A percentile compares a stretch with the other conserved stretches of the same genome.
phyloP scores from a whole-genome alignment of 2,113 vertebrate species.

The Lampris incognitus region DNA sequence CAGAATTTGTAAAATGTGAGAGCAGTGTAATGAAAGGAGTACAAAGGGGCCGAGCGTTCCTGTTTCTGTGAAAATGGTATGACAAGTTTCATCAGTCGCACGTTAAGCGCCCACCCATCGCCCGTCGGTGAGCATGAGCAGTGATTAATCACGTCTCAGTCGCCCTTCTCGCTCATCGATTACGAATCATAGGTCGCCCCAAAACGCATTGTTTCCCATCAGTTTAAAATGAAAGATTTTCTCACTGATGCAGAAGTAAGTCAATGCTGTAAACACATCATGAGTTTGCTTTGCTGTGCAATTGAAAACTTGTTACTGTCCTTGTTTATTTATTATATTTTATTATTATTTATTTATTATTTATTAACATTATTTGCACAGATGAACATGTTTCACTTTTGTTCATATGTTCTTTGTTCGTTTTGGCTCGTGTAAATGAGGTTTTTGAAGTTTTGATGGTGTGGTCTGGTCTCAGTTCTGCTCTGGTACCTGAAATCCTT shows the following conservation, averaged over 20 bases:
- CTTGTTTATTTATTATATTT: no score
- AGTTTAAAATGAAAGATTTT: neutral
- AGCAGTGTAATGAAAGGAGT: constrained; percentile 46
- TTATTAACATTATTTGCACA: no score
- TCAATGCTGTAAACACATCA: neutral
- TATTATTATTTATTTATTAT: no score
- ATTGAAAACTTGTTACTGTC: neutral
- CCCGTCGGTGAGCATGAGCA: constrained; percentile 1
- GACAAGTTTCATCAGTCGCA: constrained; percentile 37
- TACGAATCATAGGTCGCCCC: constrained; percentile 17
- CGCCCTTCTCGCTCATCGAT: constrained; percentile 52
- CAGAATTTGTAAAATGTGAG: neutral
- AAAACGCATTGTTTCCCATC: constrained; percentile 35
- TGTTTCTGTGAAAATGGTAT: constrained; percentile 37
- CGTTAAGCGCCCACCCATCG: constrained; percentile 32
- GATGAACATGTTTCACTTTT: no score
- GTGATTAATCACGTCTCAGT: constrained; percentile 49
- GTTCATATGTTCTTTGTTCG: no score
- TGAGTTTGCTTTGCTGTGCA: neutral
- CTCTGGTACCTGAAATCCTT: constrained; percentile 12
- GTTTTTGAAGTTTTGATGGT: neutral
- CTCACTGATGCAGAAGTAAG: neutral
- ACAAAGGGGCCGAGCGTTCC: constrained; percentile 5
- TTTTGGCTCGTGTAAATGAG: neutral
- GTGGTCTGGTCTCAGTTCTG: neutral